These are phyloP conservation scores for Hyaena hyaena DNA, from an alignment of 2,113 vertebrate species.

Conservation along the genomic window DNA sequence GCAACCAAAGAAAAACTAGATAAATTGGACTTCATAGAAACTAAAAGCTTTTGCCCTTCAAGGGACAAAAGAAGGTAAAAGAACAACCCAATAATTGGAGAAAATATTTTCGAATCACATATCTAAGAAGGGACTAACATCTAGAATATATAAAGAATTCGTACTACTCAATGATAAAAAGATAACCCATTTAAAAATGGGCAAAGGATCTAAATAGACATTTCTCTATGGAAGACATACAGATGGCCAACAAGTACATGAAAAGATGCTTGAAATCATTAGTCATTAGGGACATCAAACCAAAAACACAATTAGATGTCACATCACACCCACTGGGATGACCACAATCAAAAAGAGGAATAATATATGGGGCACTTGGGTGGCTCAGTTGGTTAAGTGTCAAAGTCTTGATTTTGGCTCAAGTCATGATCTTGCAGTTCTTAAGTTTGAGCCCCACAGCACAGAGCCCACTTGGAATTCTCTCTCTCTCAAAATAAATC, in stretches of 20 bases:
- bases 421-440: no score
- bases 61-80: background rate
- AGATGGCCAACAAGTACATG: background rate
- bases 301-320: background rate
- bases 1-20: background rate
- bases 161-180: background rate
- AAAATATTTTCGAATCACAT: background rate
- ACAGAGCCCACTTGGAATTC: no score
- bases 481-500: no score
- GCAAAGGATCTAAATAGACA: conserved; percentile 8
- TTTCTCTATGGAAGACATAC: conserved; percentile 31
- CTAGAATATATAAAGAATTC: background rate
- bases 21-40: background rate
- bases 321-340: background rate
- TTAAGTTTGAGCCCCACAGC: no score
- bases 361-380: background rate
- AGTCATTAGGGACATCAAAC: conserved; percentile 28
- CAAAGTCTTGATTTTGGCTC: no score
- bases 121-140: conserved; percentile 7
- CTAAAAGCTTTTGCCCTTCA: background rate
- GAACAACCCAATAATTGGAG: background rate
- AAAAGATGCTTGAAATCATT: background rate
- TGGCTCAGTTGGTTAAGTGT: no score
- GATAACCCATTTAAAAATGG: background rate
- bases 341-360: background rate